phyloP scores from a whole-genome alignment of 2,113 vertebrate genomes.

The Drymodes brunneopygia region DNA sequence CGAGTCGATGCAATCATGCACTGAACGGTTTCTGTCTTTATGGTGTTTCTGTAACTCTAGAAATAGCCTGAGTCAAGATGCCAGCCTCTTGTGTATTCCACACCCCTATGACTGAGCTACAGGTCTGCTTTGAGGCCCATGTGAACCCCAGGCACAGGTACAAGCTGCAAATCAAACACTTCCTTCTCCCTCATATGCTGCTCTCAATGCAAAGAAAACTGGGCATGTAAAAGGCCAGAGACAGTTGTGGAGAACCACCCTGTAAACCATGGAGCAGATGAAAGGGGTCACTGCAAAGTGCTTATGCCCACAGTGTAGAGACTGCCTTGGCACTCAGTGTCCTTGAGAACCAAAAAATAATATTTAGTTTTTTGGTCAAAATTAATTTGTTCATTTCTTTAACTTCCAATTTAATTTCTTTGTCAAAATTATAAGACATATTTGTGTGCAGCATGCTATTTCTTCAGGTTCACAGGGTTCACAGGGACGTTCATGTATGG shows the following conservation, averaged over 20 bases:
- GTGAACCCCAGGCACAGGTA: background rate
- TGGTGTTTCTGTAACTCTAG: background rate
- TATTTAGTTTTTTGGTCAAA: background rate
- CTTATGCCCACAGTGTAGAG: background rate
- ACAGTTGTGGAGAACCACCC: background rate
- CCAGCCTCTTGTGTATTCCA: background rate
- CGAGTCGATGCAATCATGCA: background rate
- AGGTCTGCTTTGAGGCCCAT: background rate
- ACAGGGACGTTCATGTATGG: accelerated
- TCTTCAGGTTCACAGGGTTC: background rate
- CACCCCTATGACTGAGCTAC: background rate
- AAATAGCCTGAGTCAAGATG: background rate
- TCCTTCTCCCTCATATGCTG: background rate
- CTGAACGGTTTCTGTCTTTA: background rate
- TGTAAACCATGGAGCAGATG: background rate
- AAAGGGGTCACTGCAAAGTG: background rate
- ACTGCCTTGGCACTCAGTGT: background rate
- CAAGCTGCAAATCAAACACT: background rate
- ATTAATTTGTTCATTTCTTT: background rate
- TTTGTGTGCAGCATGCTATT: background rate
- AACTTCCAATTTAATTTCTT: background rate
- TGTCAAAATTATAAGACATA: background rate
- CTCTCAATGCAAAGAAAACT: background rate
- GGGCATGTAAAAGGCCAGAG: background rate
- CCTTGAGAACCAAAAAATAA: background rate